Evolutionary conservation across 2,888 invertebrate genomes (phyloP).

Genomic region (Metallyticus violacea): DNA sequence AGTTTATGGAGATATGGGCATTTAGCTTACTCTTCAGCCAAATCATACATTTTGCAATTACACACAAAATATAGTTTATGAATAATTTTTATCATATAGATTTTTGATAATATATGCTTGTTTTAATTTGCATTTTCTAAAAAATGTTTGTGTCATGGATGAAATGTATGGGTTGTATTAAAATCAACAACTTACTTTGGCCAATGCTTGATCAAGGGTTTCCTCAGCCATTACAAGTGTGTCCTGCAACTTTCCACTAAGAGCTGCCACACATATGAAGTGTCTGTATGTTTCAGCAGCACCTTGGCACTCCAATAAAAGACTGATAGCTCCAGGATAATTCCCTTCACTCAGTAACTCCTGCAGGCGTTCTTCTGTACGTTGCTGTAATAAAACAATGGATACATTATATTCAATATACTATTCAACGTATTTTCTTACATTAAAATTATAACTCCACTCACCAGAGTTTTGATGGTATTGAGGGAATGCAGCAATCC

Average conservation of each 20-base stretch:
- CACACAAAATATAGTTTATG: no score
- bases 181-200: slow-evolving; percentile 57
- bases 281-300: slow-evolving; percentile 82
- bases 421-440: not conserved
- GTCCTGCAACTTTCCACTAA: slow-evolving; percentile 84
- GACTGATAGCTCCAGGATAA: slow-evolving; percentile 85
- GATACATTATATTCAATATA: slow-evolving; percentile 36
- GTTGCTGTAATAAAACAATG: slow-evolving; percentile 57
- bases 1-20: no score
- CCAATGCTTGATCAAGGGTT: slow-evolving; percentile 81
- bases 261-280: slow-evolving; percentile 86
- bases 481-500: slow-evolving; percentile 75
- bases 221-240: slow-evolving; percentile 89
- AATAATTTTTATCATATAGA: no score
- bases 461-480: slow-evolving; percentile 75
- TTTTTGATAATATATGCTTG: no score
- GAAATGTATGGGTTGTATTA: no score
- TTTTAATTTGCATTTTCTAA: no score
- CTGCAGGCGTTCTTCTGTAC: slow-evolving; percentile 80
- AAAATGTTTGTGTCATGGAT: no score
- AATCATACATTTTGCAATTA: no score
- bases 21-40: no score
- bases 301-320: slow-evolving; percentile 82
- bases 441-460: slow-evolving; percentile 35
- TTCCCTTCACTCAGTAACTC: slow-evolving; percentile 79